Conservation (phyloP, 2,797 vertebrate genomes). For the Galago senegalensis region DNA sequence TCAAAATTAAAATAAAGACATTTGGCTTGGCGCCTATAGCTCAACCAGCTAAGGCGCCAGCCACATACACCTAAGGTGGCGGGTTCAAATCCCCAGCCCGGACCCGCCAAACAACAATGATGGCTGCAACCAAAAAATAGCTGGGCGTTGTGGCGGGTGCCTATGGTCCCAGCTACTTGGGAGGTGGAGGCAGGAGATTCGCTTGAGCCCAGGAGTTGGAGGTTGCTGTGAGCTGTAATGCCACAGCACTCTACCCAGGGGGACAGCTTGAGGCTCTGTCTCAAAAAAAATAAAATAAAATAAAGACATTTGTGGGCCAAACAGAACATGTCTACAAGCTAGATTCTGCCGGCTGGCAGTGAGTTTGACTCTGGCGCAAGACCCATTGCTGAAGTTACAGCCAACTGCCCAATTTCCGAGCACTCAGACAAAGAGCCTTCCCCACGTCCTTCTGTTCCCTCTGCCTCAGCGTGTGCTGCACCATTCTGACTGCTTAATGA, state of each 20-base stretch:
- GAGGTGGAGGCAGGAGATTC: no score
- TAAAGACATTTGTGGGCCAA: conserved; percentile 50
- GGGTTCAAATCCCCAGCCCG: no score
- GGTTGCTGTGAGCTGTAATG: no score
- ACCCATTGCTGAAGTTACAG: background rate
- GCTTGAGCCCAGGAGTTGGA: no score
- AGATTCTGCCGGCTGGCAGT: background rate
- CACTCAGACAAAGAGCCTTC: background rate
- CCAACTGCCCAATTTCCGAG: background rate
- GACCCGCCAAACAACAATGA: no score
- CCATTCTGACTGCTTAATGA: conserved; percentile 13
- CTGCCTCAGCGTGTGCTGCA: background rate
- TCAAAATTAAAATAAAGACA: conserved; percentile 57
- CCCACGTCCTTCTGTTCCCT: fast-evolving
- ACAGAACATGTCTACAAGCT: conserved; percentile 39
- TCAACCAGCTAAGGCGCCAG: no score
- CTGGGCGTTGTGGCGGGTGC: no score
- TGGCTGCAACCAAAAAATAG: no score
- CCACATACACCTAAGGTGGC: no score
- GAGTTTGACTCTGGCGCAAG: background rate
- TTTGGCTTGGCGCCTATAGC: background rate
- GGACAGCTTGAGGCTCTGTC: no score
- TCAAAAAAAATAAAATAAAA: background rate
- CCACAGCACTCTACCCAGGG: no score
- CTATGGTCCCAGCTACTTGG: no score